Conservation (phyloP, 2,797 vertebrate species). For the Poeciliopsis presidionis region DNA sequence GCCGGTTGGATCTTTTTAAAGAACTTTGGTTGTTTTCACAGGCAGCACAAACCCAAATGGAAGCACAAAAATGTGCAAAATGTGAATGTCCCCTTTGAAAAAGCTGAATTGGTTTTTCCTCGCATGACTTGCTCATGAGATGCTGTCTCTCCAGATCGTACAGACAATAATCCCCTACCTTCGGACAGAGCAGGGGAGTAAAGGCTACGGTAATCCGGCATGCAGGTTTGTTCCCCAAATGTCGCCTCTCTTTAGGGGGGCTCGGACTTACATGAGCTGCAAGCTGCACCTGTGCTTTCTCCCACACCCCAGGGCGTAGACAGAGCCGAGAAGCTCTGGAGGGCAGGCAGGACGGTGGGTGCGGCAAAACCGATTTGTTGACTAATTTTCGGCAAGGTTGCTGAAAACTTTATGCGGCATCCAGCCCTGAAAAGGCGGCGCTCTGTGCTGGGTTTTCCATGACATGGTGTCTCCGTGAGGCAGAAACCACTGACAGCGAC, state of each 20-base stretch:
- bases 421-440: conserved; percentile 35
- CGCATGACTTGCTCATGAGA: conserved; percentile 63
- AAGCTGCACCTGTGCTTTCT: conserved; percentile 54
- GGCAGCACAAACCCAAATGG: too few relatives aligned
- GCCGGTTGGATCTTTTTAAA: too few relatives aligned
- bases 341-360: conserved; percentile 4
- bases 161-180: conserved; percentile 72
- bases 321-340: background rate
- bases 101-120: conserved; percentile 49
- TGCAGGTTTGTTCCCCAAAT: conserved; percentile 59
- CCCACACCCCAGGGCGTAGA: background rate
- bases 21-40: too few relatives aligned
- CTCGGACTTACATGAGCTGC: conserved; percentile 22
- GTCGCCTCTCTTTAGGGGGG: conserved; percentile 60
- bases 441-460: conserved; percentile 67
- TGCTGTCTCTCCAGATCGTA: conserved; percentile 42
- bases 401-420: conserved; percentile 39
- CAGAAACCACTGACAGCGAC: conserved; percentile 58
- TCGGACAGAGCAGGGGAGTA: conserved; percentile 62
- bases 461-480: conserved; percentile 65
- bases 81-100: background rate
- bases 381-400: conserved; percentile 49
- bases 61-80: too few relatives aligned
- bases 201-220: conserved; percentile 65
- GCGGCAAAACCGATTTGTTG: conserved; percentile 22